Percentiles rank a stretch among this genome's conserved stretches.
Conservation (phyloP, 2,113 vertebrate genomes). For the Chrysochloris asiatica region DNA sequence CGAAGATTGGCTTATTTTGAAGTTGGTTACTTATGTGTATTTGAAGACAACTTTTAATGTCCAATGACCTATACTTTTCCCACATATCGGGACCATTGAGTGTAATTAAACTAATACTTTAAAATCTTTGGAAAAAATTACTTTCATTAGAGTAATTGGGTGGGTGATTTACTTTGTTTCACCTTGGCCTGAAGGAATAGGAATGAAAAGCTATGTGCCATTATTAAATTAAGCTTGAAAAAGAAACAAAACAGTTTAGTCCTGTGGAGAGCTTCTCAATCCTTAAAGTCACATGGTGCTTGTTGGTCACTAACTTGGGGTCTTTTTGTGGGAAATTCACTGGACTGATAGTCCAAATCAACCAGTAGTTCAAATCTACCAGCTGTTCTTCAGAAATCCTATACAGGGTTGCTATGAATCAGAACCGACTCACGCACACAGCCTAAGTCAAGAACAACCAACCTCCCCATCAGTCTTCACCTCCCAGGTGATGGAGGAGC, state of each 20-base stretch:
- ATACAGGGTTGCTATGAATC: background rate
- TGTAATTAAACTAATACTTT: background rate
- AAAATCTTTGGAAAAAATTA: slow-evolving; percentile 32
- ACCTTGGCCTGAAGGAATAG: slow-evolving; percentile 7
- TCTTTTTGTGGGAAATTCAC: background rate
- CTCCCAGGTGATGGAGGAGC: background rate
- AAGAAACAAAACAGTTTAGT: background rate
- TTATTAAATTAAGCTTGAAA: slow-evolving; percentile 4
- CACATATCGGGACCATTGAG: background rate
- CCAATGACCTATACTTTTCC: background rate
- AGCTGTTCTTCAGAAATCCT: too few relatives aligned
- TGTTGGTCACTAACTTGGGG: background rate
- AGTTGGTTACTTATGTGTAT: background rate
- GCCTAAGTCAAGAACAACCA: too few relatives aligned
- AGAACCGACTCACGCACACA: too few relatives aligned
- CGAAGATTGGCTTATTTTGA: slow-evolving; percentile 17
- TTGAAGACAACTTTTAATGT: slow-evolving; percentile 7
- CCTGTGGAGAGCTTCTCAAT: background rate
- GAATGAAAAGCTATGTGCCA: background rate
- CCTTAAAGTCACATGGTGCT: background rate
- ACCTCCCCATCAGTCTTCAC: background rate
- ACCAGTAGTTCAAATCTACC: too few relatives aligned
- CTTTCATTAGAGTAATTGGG: slow-evolving; percentile 31
- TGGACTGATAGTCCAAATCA: too few relatives aligned
- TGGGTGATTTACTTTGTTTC: slow-evolving; percentile 14